These are phyloP conservation scores for Reticulitermes speratus DNA, from an alignment of 1,140 invertebrate genomes.

Conservation along the genomic window DNA sequence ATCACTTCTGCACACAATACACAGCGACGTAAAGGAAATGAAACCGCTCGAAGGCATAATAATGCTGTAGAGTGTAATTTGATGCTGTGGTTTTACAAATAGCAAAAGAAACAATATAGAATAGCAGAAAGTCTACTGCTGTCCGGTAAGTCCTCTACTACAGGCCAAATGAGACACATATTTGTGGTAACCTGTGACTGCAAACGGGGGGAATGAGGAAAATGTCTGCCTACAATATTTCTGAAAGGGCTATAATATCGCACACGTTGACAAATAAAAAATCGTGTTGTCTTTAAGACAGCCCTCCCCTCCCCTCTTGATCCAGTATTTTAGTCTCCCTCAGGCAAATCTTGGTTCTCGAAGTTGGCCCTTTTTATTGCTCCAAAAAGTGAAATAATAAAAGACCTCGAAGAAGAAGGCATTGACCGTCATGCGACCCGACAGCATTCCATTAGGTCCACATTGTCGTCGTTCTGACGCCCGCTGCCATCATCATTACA, in stretches of 20 bases:
- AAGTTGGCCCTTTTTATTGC: constrained; percentile 18
- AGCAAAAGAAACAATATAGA: background rate
- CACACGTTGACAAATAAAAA: background rate
- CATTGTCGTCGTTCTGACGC: background rate
- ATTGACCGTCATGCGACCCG: constrained; percentile 7
- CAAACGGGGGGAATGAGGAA: background rate
- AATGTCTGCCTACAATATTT: background rate
- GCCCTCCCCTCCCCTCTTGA: background rate
- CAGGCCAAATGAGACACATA: too few species aligned
- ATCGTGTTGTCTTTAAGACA: background rate
- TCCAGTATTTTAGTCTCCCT: background rate
- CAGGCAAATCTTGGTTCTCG: background rate
- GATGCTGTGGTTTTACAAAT: background rate
- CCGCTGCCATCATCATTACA: background rate
- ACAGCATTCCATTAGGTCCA: background rate
- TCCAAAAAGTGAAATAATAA: background rate
- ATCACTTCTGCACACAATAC: background rate
- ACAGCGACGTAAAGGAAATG: background rate
- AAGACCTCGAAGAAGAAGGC: background rate
- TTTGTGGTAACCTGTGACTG: background rate
- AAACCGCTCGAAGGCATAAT: background rate
- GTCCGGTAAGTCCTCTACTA: background rate
- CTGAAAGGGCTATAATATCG: background rate
- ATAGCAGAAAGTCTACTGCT: background rate
- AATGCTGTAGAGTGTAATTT: background rate